Base-by-base conservation (phyloP, 2,113 vertebrate species). In the Trogon surrucura region DNA sequence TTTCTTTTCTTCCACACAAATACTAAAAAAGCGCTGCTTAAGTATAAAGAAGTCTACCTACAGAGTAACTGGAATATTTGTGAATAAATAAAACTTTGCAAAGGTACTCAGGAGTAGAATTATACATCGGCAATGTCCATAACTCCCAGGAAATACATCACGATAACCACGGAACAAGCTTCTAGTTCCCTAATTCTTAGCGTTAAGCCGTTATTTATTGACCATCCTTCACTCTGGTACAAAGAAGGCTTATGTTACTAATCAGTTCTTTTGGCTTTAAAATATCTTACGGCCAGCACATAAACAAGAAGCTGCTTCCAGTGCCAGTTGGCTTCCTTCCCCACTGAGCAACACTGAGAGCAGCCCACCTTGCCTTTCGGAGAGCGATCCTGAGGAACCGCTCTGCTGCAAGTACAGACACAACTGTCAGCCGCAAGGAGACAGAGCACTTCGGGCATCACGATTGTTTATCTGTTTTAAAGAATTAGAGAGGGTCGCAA, bases 61-160 rank as follows among this genome's bases (percentile, higher is more conserved):
- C 6, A 74, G 51, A 60, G 26, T 18, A 80, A 53, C n/a, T 54
- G 21, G 32, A 71, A 29, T 62, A 74, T 81, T 78, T 80, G 45
- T 38, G 53, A 86, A 71, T 34, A 88, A 94, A 80, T 61, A 88
- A 64, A 94, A 64, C 26, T 41, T 67, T n/a, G 21, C 34, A 64
- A 36, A 89, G 84, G 48, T 13, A 48, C 29, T 88, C 25, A 53
- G 44, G 45, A 56, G 48, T 21, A 94, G 69, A 86, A 74, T 66
- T 84, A 79, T 27, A 48, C 6, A 32, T 18, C 0, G 2, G 16
- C 29, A 64, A 64, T n/a, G 19, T 50, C 21, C 0, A 0, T 30
- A 72, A 75, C 30, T 36, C 9, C 19, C 48, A 85, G 48, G 48
- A 93, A 93, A 81, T 78, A 48, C 26, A 84, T 71, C 75, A 60